Base-by-base conservation (phyloP, 1,140 invertebrate genomes). In the Aphelenchoides avenae region DNA sequence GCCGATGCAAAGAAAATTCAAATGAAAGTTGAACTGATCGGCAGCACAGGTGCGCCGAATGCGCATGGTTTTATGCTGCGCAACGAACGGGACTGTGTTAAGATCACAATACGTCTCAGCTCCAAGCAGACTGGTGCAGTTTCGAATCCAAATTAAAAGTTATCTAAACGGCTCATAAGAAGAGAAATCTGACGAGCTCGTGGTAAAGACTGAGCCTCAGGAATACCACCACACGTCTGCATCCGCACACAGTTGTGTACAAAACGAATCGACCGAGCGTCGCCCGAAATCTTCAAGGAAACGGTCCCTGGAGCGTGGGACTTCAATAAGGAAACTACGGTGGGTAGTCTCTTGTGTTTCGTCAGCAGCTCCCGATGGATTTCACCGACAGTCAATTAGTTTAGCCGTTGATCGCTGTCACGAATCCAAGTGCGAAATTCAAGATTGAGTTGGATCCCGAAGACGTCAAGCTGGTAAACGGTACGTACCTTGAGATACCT, bases 391-490 rank as follows among this genome's bases (percentile, higher is more conserved):
- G n/a, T 54, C 30, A 48, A 59, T 57, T n/a, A 61, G 26, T 51
- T 51, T 46, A 51, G 48, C n/a, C 48, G 51, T 51, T 51, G 4
- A 5, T n/a, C n/a, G 30, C 15, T 9, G 30, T 18, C 13, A 46
- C 40, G 18, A 51, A 51, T 13, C 20, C 48, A n/a, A 42, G n/a
- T 15, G 13, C 44, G 37, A 60, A 61, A 26, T 65, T 65, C 43
- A 37, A 43, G 22, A 65, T 66, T 30, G 62, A 64, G 52, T 36
- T 64, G 29, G 62, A 64, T 22, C 55, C 62, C 6, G 62, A 64
- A 36, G 62, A 64, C 22, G 62, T 64, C 39, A 64, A 65, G 30
- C 44, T 64, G 15, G 62, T 64, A n/a, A 64, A 64, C 37, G 62
- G 62, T 64, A 39, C 18, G 29, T 9, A 26, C 26, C 18, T 53